Conservation (phyloP, 2,113 vertebrate species). For the Nothocercus julius region DNA sequence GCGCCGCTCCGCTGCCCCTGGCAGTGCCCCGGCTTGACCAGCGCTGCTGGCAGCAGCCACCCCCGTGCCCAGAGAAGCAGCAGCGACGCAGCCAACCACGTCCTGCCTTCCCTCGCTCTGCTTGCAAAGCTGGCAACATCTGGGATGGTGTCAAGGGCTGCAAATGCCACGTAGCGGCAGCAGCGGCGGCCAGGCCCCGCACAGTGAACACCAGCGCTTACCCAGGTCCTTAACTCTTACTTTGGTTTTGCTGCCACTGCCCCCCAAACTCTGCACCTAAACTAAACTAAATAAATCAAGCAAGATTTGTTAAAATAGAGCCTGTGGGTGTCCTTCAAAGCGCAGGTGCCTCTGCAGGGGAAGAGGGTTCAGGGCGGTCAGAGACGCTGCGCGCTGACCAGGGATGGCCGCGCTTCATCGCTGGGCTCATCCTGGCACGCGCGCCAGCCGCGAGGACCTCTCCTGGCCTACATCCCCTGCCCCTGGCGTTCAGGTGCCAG, state of each 20-base stretch:
- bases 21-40: neutral
- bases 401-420: neutral
- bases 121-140: slow-evolving; percentile 1
- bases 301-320: slow-evolving; percentile 35
- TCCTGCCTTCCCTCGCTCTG: neutral
- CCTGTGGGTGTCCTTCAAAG: slow-evolving; percentile 8
- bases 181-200: neutral
- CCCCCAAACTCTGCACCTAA: neutral
- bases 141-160: slow-evolving; percentile 1
- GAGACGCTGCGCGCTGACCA: neutral
- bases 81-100: neutral
- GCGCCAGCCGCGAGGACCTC: neutral
- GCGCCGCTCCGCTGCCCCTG: neutral
- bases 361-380: neutral
- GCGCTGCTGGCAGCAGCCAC: neutral
- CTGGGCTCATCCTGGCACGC: neutral
- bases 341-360: neutral
- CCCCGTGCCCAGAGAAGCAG: neutral
- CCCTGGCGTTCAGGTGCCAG: neutral
- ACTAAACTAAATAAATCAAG: slow-evolving; percentile 23
- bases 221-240: slow-evolving; percentile 41
- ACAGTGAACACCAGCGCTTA: slow-evolving; percentile 10
- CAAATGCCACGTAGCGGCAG: neutral
- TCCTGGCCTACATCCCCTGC: neutral
- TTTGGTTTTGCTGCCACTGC: neutral